Evolutionary conservation across 2,888 invertebrate genomes (phyloP).

Genomic region (Augochlorella aurata): DNA sequence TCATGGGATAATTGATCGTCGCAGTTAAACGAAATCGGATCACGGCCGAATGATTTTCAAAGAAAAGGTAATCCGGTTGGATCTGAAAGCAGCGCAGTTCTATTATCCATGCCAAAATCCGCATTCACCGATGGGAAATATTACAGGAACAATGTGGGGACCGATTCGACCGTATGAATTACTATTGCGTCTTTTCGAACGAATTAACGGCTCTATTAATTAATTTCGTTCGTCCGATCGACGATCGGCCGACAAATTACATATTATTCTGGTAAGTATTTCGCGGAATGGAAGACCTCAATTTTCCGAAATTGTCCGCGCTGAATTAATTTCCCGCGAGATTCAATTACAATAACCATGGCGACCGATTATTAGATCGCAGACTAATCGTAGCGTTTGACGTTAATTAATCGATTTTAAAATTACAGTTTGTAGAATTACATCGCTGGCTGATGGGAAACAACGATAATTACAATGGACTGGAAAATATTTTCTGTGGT

Average conservation of each 20-base stretch:
- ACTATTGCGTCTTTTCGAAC: background rate
- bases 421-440: background rate
- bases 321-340: background rate
- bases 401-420: background rate
- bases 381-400: background rate
- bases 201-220: background rate
- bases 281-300: background rate
- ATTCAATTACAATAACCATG: background rate
- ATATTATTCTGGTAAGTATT: background rate
- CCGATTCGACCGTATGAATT: background rate
- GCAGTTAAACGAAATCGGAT: conserved; percentile 1
- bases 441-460: background rate
- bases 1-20: background rate
- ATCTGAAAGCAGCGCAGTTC: background rate
- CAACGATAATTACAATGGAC: background rate
- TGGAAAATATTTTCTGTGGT: background rate
- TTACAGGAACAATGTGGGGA: background rate
- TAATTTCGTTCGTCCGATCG: background rate
- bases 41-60: background rate
- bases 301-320: background rate
- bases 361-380: conserved; percentile 14
- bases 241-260: background rate
- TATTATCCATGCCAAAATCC: background rate
- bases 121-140: background rate
- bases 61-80: background rate